Conservation (phyloP, 2,797 vertebrate genomes). For the Tadarida brasiliensis region DNA sequence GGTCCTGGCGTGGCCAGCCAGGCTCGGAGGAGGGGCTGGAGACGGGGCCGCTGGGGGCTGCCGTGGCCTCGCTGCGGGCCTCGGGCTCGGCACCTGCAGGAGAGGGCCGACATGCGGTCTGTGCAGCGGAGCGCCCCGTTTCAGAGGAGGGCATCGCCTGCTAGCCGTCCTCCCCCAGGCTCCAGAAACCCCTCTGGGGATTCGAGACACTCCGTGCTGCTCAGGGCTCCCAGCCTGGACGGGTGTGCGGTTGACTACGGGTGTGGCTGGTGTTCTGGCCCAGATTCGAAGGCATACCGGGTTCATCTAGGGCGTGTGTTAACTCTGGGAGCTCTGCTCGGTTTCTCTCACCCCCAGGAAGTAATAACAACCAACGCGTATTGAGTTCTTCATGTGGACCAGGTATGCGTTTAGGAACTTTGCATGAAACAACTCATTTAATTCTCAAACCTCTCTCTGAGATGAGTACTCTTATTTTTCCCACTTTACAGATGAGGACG, state of each 20-base stretch:
- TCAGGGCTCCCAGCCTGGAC: not conserved
- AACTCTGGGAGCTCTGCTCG: not conserved
- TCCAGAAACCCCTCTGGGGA: not conserved
- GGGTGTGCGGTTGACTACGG: not conserved
- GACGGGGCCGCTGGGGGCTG: too few species aligned
- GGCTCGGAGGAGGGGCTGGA: not conserved
- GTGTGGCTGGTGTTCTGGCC: not conserved
- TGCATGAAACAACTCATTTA: not conserved
- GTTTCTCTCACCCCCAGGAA: not conserved
- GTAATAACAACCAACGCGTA: fast-evolving
- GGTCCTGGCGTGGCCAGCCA: fast-evolving
- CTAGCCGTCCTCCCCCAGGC: fast-evolving
- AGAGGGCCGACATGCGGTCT: fast-evolving
- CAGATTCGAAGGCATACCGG: fast-evolving
- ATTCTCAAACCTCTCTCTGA: not conserved
- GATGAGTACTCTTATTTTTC: fast-evolving
- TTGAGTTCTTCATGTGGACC: not conserved
- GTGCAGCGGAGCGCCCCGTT: fast-evolving
- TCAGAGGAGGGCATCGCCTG: fast-evolving
- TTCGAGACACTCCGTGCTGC: fast-evolving
- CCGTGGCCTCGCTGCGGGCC: fast-evolving
- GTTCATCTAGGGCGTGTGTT: not conserved
- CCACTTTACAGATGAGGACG: not conserved
- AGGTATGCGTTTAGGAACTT: not conserved
- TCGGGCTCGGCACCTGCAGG: not conserved